Percentiles rank a stretch among this genome's conserved stretches.
Conservation (phyloP, 2,113 vertebrate species). For the Rhea americana region DNA sequence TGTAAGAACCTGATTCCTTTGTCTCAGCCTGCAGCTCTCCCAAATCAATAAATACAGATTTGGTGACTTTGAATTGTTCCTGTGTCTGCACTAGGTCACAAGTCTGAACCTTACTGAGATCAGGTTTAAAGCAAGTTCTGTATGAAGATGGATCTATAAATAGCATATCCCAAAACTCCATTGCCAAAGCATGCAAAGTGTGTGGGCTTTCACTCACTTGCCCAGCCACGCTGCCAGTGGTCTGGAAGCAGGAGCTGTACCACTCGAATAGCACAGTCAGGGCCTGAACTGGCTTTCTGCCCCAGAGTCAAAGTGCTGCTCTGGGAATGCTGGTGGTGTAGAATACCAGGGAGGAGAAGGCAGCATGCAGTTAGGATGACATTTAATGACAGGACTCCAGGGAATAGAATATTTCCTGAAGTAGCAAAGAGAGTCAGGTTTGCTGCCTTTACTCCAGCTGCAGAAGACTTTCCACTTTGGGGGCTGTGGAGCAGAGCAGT, state of each 20-base stretch:
- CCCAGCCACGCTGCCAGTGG: neutral
- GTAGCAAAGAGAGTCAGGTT: neutral
- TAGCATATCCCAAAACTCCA: neutral
- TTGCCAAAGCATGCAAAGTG: accelerated
- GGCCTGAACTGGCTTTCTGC: neutral
- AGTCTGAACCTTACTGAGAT: neutral
- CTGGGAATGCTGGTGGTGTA: accelerated
- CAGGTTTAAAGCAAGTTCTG: neutral
- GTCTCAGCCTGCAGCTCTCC: neutral
- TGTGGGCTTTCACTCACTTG: neutral
- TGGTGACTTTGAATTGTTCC: neutral
- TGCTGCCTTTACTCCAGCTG: neutral
- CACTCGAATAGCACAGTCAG: neutral
- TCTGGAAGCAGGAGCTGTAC: neutral
- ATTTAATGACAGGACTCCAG: accelerated
- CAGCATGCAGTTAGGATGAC: neutral
- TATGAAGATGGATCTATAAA: too few species aligned
- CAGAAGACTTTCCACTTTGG: accelerated
- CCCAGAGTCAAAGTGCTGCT: neutral
- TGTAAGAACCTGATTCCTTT: neutral
- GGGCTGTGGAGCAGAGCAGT: neutral
- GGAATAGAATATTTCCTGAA: neutral
- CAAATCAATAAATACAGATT: neutral
- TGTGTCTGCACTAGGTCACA: neutral
- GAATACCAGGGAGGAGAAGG: neutral